Evolutionary conservation across 2,888 invertebrate genomes (phyloP), one percentile per base, ranked within the genome.

Genomic region (Orgyia antiqua): DNA sequence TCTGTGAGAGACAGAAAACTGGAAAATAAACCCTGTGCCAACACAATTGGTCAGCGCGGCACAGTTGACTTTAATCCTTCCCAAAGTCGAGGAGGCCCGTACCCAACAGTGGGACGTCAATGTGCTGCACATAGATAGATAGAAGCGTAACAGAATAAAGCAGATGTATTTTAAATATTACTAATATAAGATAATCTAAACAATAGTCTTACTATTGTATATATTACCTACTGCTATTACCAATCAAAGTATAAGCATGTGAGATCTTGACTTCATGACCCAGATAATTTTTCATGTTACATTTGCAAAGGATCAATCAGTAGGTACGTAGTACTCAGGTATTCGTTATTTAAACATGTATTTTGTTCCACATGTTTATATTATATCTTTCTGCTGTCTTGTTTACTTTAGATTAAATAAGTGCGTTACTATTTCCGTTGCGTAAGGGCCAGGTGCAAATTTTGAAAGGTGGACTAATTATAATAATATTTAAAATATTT

Each of bases 241-340:
- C 29, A 30, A 10, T 10, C 25, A 29, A 12, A 32, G 23, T 10
- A 17, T 19, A 11, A 3, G 7, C 20, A 9, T 13, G 10, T 19
- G 3, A 29, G 50, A 40, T 56, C 62, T 51, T 58, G 53, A 51
- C 51, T 51, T 42, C 35, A 42, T 54, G 45, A 47, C 61, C 56
- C 25, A 46, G 39, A 23, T 49, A 5, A 11, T 11, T 23, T 20
- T 27, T 13, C 10, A 25, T 13, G 7, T 13, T 13, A 29, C 21
- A 20, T n/a, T 29, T 36, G 36, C 28, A n/a, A 26, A 31, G 11
- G 36, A 10, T 36, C 27, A 10, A 10, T 29, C 30, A 31, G 15
- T 33, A 29, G 27, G 24, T 10, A 23, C 23, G 15, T 4, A 3
- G 20, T 20, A 12, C 18, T 12, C 26, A 31, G 32, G 34, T 39